These are phyloP conservation scores for Bradypodion ventrale DNA, from an alignment of 2,797 vertebrate genomes.

Conservation along the genomic window DNA sequence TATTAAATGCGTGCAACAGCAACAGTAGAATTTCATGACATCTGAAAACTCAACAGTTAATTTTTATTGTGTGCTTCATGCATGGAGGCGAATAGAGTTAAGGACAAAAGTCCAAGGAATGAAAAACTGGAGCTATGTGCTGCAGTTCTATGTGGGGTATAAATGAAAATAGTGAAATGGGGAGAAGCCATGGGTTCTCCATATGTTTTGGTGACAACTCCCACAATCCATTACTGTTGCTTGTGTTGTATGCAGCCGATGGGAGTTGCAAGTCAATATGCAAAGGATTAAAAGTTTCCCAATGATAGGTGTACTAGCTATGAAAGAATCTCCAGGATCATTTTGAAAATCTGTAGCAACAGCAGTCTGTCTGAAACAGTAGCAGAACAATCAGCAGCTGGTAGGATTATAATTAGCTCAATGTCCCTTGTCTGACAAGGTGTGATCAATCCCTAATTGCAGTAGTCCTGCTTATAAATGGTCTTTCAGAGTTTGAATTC, in stretches of 20 bases:
- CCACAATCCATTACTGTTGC: no score
- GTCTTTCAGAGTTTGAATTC: constrained; percentile 32
- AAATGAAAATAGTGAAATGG: no score
- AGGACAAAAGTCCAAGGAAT: background rate
- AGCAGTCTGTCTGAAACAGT: constrained; percentile 6
- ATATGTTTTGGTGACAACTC: no score
- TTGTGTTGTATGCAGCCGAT: no score
- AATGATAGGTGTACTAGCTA: background rate
- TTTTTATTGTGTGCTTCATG: background rate
- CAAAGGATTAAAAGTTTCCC: background rate
- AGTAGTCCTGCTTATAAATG: constrained; percentile 39
- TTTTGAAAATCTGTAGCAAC: background rate
- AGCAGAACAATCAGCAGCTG: constrained; percentile 11
- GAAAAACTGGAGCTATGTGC: background rate
- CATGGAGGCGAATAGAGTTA: background rate
- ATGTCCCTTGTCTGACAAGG: constrained; percentile 43
- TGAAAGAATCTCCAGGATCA: constrained; percentile 15
- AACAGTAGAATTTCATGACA: background rate
- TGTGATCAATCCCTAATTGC: constrained; percentile 44
- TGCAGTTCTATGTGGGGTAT: background rate
- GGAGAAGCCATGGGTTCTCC: no score
- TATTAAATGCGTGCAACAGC: background rate
- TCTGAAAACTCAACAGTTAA: background rate
- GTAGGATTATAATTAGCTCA: constrained; percentile 38
- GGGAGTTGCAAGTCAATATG: background rate